Percentiles rank a stretch among this genome's conserved stretches.
These are phyloP conservation scores for Fulica atra DNA, from an alignment of 2,113 vertebrate species.

Conservation along the genomic window DNA sequence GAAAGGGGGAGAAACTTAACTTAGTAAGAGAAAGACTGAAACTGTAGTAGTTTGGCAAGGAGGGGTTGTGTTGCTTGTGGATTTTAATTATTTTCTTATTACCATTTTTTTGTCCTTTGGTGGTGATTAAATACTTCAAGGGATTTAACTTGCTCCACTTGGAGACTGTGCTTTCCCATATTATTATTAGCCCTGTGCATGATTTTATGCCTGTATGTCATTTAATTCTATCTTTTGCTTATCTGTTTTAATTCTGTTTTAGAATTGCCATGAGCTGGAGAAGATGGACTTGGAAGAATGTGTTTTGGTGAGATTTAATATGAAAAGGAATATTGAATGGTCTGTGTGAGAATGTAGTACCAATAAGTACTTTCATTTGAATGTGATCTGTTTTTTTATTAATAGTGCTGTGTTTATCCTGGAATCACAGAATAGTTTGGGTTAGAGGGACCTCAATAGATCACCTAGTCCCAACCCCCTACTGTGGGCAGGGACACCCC, in stretches of 20 bases:
- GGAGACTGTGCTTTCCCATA: not conserved
- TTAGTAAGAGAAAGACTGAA: not conserved
- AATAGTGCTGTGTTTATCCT: not conserved
- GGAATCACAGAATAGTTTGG: too few species aligned
- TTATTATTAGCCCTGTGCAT: not conserved
- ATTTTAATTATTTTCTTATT: not conserved
- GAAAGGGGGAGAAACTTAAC: not conserved
- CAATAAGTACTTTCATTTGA: not conserved
- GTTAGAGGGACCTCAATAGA: too few species aligned
- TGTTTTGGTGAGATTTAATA: conserved; percentile 85
- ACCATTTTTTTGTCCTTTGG: not conserved
- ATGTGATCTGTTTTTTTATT: not conserved
- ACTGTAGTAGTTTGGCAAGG: not conserved
- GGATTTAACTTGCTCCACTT: not conserved
- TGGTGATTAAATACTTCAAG: not conserved
- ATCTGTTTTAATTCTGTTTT: not conserved
- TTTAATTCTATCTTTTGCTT: not conserved
- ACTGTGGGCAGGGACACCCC: too few species aligned
- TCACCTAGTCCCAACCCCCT: too few species aligned
- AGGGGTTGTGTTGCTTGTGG: not conserved
- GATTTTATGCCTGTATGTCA: not conserved
- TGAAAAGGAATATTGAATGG: not conserved
- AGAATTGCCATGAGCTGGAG: conserved; percentile 93
- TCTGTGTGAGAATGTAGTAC: not conserved
- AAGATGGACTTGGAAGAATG: conserved; percentile 97